These are phyloP conservation scores for Silvanus unidentatus DNA, from an alignment of 2,888 invertebrate genomes.

Conservation along the genomic window DNA sequence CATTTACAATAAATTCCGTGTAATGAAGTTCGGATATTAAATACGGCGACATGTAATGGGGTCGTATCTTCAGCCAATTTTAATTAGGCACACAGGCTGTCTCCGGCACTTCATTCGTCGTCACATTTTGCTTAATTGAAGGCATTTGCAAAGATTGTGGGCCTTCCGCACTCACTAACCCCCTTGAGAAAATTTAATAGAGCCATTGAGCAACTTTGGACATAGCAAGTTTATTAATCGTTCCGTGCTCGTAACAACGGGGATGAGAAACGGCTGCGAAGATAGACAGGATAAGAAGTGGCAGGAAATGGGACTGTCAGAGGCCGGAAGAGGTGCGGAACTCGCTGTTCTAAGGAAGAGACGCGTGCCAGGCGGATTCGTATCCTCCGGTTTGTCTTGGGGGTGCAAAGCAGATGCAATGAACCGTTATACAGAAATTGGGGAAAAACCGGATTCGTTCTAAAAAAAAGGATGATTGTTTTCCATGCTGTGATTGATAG, in stretches of 20 bases:
- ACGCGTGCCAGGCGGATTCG: conserved; percentile 32
- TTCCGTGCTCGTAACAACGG: not conserved
- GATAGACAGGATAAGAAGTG: conserved; percentile 32
- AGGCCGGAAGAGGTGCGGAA: conserved; percentile 38
- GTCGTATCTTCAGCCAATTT: conserved; percentile 33
- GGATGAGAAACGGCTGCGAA: conserved; percentile 12
- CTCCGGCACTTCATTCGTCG: conserved; percentile 28
- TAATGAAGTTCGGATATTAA: conserved; percentile 20
- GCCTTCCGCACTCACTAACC: conserved; percentile 18
- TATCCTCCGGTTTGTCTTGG: too few species aligned
- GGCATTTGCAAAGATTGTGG: conserved; percentile 17
- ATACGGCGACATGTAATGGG: conserved; percentile 33
- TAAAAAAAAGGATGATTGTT: too few species aligned
- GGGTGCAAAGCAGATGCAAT: too few species aligned
- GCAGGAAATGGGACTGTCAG: conserved; percentile 42
- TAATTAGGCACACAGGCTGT: conserved; percentile 26
- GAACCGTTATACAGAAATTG: too few species aligned
- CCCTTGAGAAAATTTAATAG: conserved; percentile 20
- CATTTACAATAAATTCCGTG: conserved; percentile 6
- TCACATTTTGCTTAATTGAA: conserved; percentile 23
- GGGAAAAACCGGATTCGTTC: too few species aligned
- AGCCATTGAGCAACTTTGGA: too few species aligned
- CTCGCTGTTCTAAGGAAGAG: conserved; percentile 25
- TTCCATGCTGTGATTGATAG: too few species aligned
- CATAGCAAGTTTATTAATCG: conserved; percentile 5